Evolutionary conservation across 1,140 invertebrate genomes (phyloP), one percentile per base, ranked within the genome.

Genomic region (Drosophila athabasca): DNA sequence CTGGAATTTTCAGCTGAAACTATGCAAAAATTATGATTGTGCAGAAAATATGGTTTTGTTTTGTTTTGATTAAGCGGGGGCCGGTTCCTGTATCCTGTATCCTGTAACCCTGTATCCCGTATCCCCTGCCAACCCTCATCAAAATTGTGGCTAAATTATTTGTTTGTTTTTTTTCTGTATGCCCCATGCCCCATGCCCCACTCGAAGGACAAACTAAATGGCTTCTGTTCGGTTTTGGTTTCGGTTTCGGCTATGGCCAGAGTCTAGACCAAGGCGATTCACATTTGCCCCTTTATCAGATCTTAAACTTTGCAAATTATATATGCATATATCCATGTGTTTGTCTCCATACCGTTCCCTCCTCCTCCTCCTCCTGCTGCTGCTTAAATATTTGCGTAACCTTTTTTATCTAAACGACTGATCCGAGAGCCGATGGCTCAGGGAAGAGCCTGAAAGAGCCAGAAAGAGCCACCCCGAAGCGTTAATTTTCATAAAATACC

Each of bases 401-500:
- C 83, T 88, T 88, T 88, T 80, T 88, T 88, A 88, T 88, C 83
- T 88, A 65, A 89, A 88, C 83, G 84, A 88, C 65, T 73, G 71
- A 88, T 88, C 83, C 75, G 22, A 62, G 39, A 35, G 35, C 75
- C 50, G 66, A 58, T 62, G 78, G 62, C 62, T 66, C 54, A 65
- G 45, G 35, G 31, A 45, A 39, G 54, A 31, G 54, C 31, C 31
- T 9, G 29, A n/a, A n/a, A n/a, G n/a, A n/a, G n/a, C n/a, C n/a
- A n/a, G n/a, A n/a, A 31, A 9, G 29, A 31, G 60, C 62, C 50
- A 76, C 76, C 83, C 79, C 72, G 50, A 59, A 68, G 83, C 83
- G 79, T 88, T 88, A 83, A 88, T 88, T 88, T 87, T 88, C 83
- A 88, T 83, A 88, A 88, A 88, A 88, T 79, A 83, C 83, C 83